Evolutionary conservation across 2,797 vertebrate genomes (phyloP), one percentile per base, ranked within the genome.

Genomic region (Melanotaenia boesemani): DNA sequence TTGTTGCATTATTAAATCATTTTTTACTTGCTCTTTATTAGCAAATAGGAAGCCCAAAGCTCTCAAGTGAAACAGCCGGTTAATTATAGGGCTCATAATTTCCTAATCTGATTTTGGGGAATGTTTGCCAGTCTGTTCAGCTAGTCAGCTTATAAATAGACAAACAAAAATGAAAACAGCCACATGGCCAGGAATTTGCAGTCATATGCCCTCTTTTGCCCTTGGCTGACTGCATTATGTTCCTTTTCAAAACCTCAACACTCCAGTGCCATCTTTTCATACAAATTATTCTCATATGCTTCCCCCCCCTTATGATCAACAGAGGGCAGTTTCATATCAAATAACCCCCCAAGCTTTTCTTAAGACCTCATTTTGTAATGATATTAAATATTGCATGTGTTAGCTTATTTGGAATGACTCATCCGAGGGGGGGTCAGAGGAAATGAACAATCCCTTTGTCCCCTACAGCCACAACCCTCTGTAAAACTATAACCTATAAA

Each of bases 401-500:
- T 80, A 63, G 76, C 91, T 93, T 88, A 90, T 93, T 92, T 77
- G 68, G 80, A 86, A 70, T 79, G 91, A 90, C 83, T 92, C 89
- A 89, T 90, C 65, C 48, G 41, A 15, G 54, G 1, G 44, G 75
- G 71, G 83, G 75, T 85, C 84, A 76, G 54, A 39, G 74, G 83
- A 88, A 86, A 90, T 87, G 82, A 92, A 82, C 86, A 84, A 77
- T 87, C 73, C 79, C 82, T 90, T 91, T 91, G 88, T 93, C 75
- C 84, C 79, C 78, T 55, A 32, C 26, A 75, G 22, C 75, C 56
- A 8, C 82, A 74, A 74, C 81, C 84, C 79, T 76, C 81, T 58
- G 85, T 89, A 87, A 89, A 91, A 88, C 87, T 80, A 77, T 90
- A 86, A 84, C 86, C 88, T 64, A 89, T 93, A 91, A 94, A 93